A percentile compares a stretch with the other conserved stretches of the same genome.
phyloP scores from a whole-genome alignment of 1,140 invertebrate species.

The Aphelinus atriplicis region DNA sequence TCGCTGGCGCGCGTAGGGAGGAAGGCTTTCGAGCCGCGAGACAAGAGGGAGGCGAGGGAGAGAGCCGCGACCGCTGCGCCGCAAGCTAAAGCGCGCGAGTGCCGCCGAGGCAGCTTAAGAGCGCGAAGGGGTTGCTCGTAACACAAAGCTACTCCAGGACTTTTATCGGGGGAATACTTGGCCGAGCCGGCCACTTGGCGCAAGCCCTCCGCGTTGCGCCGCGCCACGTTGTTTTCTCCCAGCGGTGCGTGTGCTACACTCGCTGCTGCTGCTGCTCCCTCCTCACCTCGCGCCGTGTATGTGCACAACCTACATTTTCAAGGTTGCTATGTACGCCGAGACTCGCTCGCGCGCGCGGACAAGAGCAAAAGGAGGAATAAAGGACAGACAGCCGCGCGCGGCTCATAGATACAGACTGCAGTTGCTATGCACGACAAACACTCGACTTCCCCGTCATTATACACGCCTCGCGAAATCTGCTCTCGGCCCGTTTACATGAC shows the following conservation, averaged over 20 bases:
- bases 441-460: too few species aligned
- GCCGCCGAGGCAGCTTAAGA: not conserved
- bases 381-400: too few species aligned
- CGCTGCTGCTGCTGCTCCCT: too few species aligned
- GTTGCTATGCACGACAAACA: too few species aligned
- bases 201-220: not conserved
- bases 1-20: not conserved
- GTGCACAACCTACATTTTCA: slow-evolving; percentile 31
- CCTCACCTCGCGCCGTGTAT: not conserved
- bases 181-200: slow-evolving; percentile 2
- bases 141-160: slow-evolving; percentile 14
- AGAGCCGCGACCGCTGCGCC: not conserved
- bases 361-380: too few species aligned
- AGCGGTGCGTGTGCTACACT: too few species aligned
- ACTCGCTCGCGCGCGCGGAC: too few species aligned
- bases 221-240: too few species aligned
- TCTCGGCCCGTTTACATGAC: too few species aligned
- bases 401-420: too few species aligned
- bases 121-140: not conserved
- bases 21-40: not conserved
- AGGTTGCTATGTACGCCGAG: not conserved
- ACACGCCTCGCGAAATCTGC: too few species aligned
- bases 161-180: slow-evolving; percentile 30
- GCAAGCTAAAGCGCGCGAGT: not conserved
- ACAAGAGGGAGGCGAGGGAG: not conserved